These are phyloP conservation scores for Sepioteuthis lessoniana DNA, from an alignment of 2,888 invertebrate genomes.

Conservation along the genomic window DNA sequence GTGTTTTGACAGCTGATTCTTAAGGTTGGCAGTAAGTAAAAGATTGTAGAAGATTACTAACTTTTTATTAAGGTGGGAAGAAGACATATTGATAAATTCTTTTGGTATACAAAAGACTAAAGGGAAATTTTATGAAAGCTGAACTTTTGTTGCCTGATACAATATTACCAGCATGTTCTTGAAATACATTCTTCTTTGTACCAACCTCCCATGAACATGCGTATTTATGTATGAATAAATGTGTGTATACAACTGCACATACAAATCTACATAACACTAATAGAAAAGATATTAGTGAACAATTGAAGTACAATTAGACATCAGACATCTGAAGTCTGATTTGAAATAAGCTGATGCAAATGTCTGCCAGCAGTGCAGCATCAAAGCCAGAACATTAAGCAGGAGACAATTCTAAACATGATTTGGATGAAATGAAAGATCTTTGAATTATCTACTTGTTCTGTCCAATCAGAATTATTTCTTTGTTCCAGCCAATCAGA, in stretches of 20 bases:
- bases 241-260: background rate
- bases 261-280: background rate
- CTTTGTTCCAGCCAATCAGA: background rate
- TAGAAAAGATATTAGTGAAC: background rate
- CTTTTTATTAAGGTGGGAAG: no score
- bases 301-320: background rate
- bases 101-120: no score
- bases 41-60: no score
- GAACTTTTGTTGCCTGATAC: no score
- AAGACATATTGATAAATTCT: no score
- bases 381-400: background rate
- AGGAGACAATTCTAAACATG: background rate
- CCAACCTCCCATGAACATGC: background rate
- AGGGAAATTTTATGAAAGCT: no score
- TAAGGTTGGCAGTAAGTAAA: no score
- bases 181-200: background rate
- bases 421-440: background rate
- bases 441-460: conserved; percentile 33
- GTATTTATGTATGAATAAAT: background rate
- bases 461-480: background rate
- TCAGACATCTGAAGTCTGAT: background rate
- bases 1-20: no score
- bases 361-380: background rate
- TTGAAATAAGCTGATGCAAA: background rate
- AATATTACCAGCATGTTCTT: no score